Conservation (phyloP, 2,888 invertebrate genomes). For the Noctua comes region DNA sequence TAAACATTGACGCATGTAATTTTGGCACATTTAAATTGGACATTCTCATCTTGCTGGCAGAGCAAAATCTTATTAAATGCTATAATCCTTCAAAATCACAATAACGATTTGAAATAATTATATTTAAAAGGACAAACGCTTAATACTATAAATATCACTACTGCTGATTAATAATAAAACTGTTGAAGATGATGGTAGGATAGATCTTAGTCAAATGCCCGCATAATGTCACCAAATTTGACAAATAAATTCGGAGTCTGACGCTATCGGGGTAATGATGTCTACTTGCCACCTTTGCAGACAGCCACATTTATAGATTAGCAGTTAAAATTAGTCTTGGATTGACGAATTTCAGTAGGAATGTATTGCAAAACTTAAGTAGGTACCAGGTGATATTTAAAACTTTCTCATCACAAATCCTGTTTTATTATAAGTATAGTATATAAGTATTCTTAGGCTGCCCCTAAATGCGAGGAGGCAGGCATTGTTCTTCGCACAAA, state of each 20-base stretch:
- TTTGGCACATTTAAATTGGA: neutral
- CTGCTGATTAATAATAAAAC: neutral
- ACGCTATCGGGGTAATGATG: slow-evolving; percentile 12
- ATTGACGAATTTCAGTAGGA: neutral
- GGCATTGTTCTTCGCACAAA: too few relatives aligned
- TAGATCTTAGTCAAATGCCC: neutral
- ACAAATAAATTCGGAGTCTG: neutral
- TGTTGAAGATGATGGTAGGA: neutral
- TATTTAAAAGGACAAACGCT: neutral
- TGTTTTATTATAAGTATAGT: too few relatives aligned
- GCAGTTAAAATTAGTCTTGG: neutral
- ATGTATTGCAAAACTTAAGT: neutral
- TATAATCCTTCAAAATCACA: neutral
- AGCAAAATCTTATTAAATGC: neutral
- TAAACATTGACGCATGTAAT: neutral
- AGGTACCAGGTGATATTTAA: neutral
- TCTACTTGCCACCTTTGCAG: slow-evolving; percentile 5
- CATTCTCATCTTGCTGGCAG: neutral
- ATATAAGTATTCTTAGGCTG: too few relatives aligned
- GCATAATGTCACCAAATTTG: slow-evolving; percentile 6
- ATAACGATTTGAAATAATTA: neutral
- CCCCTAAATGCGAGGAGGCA: too few relatives aligned
- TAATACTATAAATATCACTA: neutral
- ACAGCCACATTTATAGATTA: neutral
- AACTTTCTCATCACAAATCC: neutral